phyloP scores from a whole-genome alignment of 2,888 invertebrate species.

The Drosophila ochracea region DNA sequence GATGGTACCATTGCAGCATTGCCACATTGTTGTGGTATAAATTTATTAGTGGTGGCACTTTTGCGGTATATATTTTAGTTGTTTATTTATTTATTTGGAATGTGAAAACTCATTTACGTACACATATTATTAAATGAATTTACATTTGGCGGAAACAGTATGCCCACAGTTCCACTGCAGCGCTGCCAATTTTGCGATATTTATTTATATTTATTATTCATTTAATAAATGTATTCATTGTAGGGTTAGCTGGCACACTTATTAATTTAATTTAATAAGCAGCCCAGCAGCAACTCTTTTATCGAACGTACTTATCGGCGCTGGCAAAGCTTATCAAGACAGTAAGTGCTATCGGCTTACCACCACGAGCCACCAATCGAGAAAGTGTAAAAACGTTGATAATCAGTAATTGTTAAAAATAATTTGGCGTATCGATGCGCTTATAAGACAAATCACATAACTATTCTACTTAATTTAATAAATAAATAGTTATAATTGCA shows the following conservation, averaged over 20 bases:
- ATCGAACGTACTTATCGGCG: neutral
- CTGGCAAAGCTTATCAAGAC: neutral
- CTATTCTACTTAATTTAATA: neutral
- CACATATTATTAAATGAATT: neutral
- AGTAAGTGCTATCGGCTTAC: conserved; percentile 4
- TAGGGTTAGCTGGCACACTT: neutral
- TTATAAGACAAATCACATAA: neutral
- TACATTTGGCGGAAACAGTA: neutral
- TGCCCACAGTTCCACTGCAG: neutral
- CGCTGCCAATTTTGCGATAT: neutral
- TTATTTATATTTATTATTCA: neutral
- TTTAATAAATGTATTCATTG: neutral
- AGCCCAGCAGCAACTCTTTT: neutral
- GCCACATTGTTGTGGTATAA: neutral
- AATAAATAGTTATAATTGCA: neutral
- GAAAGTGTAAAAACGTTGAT: conserved; percentile 17
- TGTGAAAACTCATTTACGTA: neutral
- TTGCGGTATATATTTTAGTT: neutral
- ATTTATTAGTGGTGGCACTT: neutral
- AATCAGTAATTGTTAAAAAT: conserved; percentile 6
- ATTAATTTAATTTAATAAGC: neutral
- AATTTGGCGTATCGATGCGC: neutral
- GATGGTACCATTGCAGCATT: neutral
- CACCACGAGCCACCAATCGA: conserved; percentile 10
- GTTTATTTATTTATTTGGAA: neutral